Base-by-base conservation (phyloP, 1,140 invertebrate genomes). In the Lysiphlebus fabarum region DNA sequence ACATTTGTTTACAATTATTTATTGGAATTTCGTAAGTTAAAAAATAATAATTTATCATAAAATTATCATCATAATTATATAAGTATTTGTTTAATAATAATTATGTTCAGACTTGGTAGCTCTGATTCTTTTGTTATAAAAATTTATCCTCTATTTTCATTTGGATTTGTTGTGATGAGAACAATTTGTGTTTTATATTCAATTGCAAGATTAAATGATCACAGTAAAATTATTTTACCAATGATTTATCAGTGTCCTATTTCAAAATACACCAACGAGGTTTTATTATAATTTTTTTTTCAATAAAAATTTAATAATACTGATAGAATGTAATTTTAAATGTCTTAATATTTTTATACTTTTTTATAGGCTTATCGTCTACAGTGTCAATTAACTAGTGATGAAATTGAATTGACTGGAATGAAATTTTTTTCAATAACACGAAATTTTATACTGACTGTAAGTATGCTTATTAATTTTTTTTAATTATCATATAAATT, bases 1-100 rank as follows among this genome's bases (percentile, higher is more conserved):
- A 88, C 49, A 86, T 90, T 37, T 87, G 88, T 51, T 72, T 88
- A 0, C 87, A 90, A 67, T 80, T 90, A n/a, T 81, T 89, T 1
- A 85, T 88, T 63, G 88, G 85, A 56, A 71, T 90, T 36, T 83
- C 86, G 89, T 90, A 74, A 82, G 78, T 67, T 48, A 17, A n/a
- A n/a, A n/a, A n/a, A n/a, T n/a, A n/a, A n/a, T n/a, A 6, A 6
- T 6, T 9, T 6, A 40, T 6, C 6, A 6, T 40, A 12, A 17
- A 14, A n/a, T n/a, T n/a, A n/a, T 17, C n/a, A n/a, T n/a, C n/a
- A n/a, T n/a, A n/a, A n/a, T n/a, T n/a, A n/a, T n/a, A n/a, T n/a
- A n/a, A n/a, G n/a, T n/a, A n/a, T n/a, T n/a, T n/a, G n/a, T n/a
- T n/a, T n/a, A n/a, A n/a, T n/a, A n/a, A n/a, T n/a, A n/a, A n/a